phyloP scores from a whole-genome alignment of 1,140 invertebrate genomes.

The Bathynomus jamesi region DNA sequence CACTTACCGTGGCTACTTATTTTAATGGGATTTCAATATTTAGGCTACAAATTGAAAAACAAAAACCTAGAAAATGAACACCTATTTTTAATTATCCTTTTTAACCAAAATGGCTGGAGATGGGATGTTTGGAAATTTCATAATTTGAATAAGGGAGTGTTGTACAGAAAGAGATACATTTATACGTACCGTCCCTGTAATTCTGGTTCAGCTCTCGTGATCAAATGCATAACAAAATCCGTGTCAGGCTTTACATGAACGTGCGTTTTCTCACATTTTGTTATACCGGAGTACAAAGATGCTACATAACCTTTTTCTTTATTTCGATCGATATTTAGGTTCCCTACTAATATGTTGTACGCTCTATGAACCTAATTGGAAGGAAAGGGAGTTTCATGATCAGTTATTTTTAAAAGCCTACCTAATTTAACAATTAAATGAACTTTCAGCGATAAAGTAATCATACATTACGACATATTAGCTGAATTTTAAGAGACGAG shows the following conservation, averaged over 20 bases:
- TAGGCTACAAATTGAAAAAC: too few species aligned
- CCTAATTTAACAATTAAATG: too few species aligned
- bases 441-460: too few species aligned
- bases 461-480: too few species aligned
- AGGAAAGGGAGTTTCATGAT: background rate
- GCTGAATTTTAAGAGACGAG: too few species aligned
- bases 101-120: too few species aligned
- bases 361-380: slow-evolving; percentile 19
- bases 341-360: slow-evolving; percentile 24
- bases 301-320: slow-evolving; percentile 84
- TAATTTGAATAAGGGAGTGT: too few species aligned
- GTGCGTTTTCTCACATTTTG: slow-evolving; percentile 74
- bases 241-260: slow-evolving; percentile 77
- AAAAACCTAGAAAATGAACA: too few species aligned
- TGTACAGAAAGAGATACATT: slow-evolving; percentile 16
- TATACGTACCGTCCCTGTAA: slow-evolving; percentile 58
- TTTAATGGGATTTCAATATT: too few species aligned
- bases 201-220: slow-evolving; percentile 80
- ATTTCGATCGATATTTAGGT: slow-evolving; percentile 52
- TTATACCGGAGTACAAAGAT: slow-evolving; percentile 73
- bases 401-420: background rate
- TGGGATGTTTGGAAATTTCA: too few species aligned
- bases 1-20: too few species aligned
- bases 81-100: too few species aligned
- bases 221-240: slow-evolving; percentile 77